Evolutionary conservation across 2,888 invertebrate genomes (phyloP).

Genomic region (Cyclophora punctaria): DNA sequence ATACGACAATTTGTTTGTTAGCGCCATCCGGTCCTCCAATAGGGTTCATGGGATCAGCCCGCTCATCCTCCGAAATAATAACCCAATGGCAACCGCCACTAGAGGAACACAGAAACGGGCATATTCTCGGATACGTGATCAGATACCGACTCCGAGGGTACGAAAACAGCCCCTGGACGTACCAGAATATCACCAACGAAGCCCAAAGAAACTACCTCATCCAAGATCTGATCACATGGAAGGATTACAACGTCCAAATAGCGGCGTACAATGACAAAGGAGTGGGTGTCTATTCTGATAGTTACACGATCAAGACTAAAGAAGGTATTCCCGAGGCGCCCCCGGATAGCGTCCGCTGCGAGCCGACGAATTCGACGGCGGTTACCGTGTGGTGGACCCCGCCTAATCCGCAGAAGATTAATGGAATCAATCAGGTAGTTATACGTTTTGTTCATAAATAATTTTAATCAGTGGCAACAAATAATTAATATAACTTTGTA

Average conservation of each 20-base stretch:
- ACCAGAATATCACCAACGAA: slow-evolving; percentile 93
- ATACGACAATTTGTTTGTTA: slow-evolving; percentile 37
- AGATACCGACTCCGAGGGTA: slow-evolving; percentile 94
- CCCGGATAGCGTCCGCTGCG: slow-evolving; percentile 86
- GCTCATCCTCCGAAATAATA: slow-evolving; percentile 95
- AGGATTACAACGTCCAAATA: slow-evolving; percentile 96
- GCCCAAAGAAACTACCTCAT: slow-evolving; percentile 93
- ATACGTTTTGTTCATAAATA: slow-evolving; percentile 1
- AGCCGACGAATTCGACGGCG: slow-evolving; percentile 90
- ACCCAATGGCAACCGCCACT: slow-evolving; percentile 98
- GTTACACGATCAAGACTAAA: slow-evolving; percentile 94
- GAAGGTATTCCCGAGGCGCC: slow-evolving; percentile 97
- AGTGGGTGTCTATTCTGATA: slow-evolving; percentile 92
- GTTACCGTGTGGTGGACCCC: slow-evolving; percentile 93
- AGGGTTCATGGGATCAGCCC: slow-evolving; percentile 94
- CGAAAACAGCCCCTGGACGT: slow-evolving; percentile 93
- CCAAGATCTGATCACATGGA: slow-evolving; percentile 96
- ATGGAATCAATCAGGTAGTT: slow-evolving; percentile 93
- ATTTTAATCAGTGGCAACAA: not conserved
- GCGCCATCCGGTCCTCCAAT: slow-evolving; percentile 97
- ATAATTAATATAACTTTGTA: no score
- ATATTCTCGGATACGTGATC: slow-evolving; percentile 94
- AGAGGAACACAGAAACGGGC: slow-evolving; percentile 96
- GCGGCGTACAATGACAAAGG: slow-evolving; percentile 98
- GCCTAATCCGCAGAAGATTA: slow-evolving; percentile 97